Conservation (phyloP, 23 tunicate species). For the Styela clava region DNA sequence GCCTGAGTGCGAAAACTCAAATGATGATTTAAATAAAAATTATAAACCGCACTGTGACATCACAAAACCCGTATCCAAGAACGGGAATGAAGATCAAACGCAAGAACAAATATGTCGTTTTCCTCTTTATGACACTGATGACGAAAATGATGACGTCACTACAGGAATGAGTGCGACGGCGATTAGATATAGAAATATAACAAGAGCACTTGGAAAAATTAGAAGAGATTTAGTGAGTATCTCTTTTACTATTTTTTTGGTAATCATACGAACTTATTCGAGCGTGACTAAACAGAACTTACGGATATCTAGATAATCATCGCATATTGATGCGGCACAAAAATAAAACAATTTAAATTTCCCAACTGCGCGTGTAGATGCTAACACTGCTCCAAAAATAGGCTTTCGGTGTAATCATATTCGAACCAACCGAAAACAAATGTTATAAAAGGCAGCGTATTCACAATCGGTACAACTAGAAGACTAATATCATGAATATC, state of each 20-base stretch:
- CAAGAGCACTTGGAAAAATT: conserved; percentile 43
- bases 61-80: not conserved
- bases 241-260: not conserved
- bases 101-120: not conserved
- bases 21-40: not conserved
- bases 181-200: conserved; percentile 42
- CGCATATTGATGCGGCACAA: not conserved
- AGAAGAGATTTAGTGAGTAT: conserved; percentile 73
- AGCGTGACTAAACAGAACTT: not conserved
- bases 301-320: not conserved
- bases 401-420: too few species aligned
- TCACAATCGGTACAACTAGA: too few species aligned
- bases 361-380: too few species aligned
- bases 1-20: not conserved
- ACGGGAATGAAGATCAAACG: not conserved
- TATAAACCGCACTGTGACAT: not conserved
- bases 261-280: not conserved
- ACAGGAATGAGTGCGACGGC: not conserved
- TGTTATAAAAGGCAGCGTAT: too few species aligned
- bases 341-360: too few species aligned
- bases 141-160: conserved; percentile 19
- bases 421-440: too few species aligned
- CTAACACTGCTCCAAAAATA: too few species aligned
- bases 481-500: too few species aligned
- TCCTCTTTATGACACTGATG: not conserved